Base-by-base conservation (phyloP, 2,888 invertebrate species). In the Ophioninae sp. region DNA sequence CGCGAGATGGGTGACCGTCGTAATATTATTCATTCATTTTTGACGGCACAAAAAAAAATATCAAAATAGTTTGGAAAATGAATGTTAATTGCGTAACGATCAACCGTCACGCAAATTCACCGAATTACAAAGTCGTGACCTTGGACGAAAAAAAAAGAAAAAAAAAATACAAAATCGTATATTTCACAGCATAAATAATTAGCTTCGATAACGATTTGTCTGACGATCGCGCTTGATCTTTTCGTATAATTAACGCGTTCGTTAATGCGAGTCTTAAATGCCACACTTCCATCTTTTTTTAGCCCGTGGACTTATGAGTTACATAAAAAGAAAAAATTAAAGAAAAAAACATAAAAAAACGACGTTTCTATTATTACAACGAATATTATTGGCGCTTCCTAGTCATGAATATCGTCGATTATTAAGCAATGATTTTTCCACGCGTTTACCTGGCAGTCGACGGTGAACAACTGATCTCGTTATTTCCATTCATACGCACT, bases 391-490 rank as follows among this genome's bases (percentile, higher is more conserved):
- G 6, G n/a, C 37, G n/a, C 37, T 65, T 65, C 59, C 59, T n/a
- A 59, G 59, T 65, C 20, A 21, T 41, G 21, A 13, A 21, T 44
- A 67, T 23, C 37, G 57, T 57, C 23, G 23, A 70, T 56, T 56
- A 5, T 30, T 37, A 70, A 57, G 30, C 8, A 30, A 37, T 41
- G 41, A 59, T 59, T 57, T 61, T 21, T 6, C 30, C 13, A 23
- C 59, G 2, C 10, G 17, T 39, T 50, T 37, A 62, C 21, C 61
- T 2, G 37, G 50, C 70, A 44, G 8, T 23, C 70, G 62, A 70
- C 64, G 37, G 50, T 50, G 50, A 70, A 41, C 61, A 39, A 70
- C 62, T 78, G 70, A 78, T 78, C 30, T 62, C 17, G 39, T 78
- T 69, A 69, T 44, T 57, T 59, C 50, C 39, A 23, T 56, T 30